Base-by-base conservation (phyloP, 2,888 invertebrate genomes). In the Drosophila subquinaria region DNA sequence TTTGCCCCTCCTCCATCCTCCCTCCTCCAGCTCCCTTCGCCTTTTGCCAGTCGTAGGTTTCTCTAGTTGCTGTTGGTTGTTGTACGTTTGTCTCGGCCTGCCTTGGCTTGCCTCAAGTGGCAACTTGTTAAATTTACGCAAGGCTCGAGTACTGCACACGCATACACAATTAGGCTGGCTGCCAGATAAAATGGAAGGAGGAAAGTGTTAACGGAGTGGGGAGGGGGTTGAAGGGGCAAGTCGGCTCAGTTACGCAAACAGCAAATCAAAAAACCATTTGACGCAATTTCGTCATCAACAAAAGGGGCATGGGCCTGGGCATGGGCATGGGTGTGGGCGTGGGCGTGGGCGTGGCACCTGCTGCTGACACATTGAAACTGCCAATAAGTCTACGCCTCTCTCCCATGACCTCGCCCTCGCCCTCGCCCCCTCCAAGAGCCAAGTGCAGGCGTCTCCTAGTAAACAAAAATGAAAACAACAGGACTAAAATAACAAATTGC, bases 251-350 rank as follows among this genome's bases (percentile, higher is more conserved):
- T 89, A 89, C 81, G 86, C 73, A 83, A 79, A 86, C 77, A 81
- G 80, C 82, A 88, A 86, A 89, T 89, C 87, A 88, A 88, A 88
- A 87, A 88, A 83, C 88, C 86, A 88, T 89, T 85, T 88, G 88
- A 85, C 87, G 87, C 89, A 89, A 80, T 88, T 88, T 85, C 88
- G 88, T 86, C 87, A 89, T 81, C 81, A 76, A 73, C 75, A 74
- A 67, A 67, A 62, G 67, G 73, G 63, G 76, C 15, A 33, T 47
- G 55, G 68, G 17, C 17, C 1, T 17, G 17, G 1, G 64, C 45
- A 62, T 67, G 76, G 63, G 76, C 15, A 27, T 47, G 55, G 68
- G 64, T 42, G 20, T 20, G 76, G 63, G 76, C n/a, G 27, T 47
- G 55, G 68, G 64, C 45, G 23, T 23, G 23, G 23, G 23, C 23